A percentile compares a stretch with the other conserved stretches of the same genome.
These are phyloP conservation scores for Alces alces DNA, from an alignment of 2,113 vertebrate species.

Conservation along the genomic window DNA sequence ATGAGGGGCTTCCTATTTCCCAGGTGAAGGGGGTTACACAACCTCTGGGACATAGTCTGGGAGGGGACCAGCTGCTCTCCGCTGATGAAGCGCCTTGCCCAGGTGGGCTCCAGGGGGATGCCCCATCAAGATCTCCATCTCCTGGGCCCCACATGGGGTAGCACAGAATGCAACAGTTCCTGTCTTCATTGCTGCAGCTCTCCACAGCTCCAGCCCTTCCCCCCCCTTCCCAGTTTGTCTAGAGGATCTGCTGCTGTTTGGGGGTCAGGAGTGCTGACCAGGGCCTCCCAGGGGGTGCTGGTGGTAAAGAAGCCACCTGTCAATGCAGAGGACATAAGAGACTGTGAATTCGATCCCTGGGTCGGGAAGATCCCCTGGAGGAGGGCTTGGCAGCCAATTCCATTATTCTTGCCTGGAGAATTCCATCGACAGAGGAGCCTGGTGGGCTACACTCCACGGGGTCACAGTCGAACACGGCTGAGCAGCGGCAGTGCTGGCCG, in stretches of 20 bases:
- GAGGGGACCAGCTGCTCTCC: background rate
- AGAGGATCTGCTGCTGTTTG: background rate
- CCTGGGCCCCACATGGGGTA: rapidly evolving
- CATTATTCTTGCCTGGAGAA: background rate
- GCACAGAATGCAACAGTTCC: background rate
- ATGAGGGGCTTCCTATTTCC: background rate
- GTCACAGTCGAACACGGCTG: background rate
- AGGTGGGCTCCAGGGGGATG: background rate
- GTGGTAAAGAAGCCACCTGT: background rate
- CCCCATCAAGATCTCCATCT: rapidly evolving
- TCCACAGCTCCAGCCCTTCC: background rate
- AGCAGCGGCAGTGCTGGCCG: background rate
- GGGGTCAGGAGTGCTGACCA: background rate
- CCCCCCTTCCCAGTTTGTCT: background rate
- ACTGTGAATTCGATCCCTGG: rapidly evolving
- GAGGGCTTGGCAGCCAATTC: background rate
- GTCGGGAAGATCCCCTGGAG: background rate
- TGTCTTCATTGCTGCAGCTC: background rate
- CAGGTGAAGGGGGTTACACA: background rate
- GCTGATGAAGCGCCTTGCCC: rapidly evolving
- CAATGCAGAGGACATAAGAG: background rate
- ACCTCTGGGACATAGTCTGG: rapidly evolving
- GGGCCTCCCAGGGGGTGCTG: background rate
- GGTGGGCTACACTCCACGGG: background rate
- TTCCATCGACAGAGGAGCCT: background rate